phyloP scores from a whole-genome alignment of 2,888 invertebrate genomes.

The Andrena camellia region DNA sequence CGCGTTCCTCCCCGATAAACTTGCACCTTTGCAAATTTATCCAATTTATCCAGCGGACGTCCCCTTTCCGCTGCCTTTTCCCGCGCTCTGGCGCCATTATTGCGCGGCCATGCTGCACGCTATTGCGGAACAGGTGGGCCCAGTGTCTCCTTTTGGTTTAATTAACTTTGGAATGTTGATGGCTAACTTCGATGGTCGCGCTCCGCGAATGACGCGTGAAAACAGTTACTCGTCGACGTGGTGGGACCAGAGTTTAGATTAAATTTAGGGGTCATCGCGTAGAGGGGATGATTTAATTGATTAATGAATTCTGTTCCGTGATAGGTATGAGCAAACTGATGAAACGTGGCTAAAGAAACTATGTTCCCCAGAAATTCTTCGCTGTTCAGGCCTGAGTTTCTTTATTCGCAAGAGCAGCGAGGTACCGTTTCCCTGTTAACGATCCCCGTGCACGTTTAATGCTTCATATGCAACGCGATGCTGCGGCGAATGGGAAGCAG shows the following conservation, averaged over 20 bases:
- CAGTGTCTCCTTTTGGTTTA: background rate
- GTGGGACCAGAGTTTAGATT: background rate
- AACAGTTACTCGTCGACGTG: background rate
- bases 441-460: background rate
- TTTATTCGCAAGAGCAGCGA: background rate
- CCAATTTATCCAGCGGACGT: background rate
- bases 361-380: background rate
- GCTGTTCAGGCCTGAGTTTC: background rate
- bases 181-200: background rate
- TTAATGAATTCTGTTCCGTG: background rate
- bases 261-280: background rate
- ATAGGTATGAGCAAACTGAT: background rate
- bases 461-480: background rate
- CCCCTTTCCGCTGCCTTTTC: background rate
- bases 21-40: slow-evolving; percentile 7
- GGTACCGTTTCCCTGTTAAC: background rate
- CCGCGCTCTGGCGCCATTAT: background rate
- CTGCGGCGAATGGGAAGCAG: slow-evolving; percentile 6
- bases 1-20: slow-evolving; percentile 13
- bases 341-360: background rate
- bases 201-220: slow-evolving; percentile 2
- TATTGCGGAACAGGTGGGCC: slow-evolving; percentile 16
- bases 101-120: background rate
- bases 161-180: background rate
- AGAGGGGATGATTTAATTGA: background rate